Conservation (phyloP, 2,888 invertebrate species). For the Ceratothoa steindachneri region DNA sequence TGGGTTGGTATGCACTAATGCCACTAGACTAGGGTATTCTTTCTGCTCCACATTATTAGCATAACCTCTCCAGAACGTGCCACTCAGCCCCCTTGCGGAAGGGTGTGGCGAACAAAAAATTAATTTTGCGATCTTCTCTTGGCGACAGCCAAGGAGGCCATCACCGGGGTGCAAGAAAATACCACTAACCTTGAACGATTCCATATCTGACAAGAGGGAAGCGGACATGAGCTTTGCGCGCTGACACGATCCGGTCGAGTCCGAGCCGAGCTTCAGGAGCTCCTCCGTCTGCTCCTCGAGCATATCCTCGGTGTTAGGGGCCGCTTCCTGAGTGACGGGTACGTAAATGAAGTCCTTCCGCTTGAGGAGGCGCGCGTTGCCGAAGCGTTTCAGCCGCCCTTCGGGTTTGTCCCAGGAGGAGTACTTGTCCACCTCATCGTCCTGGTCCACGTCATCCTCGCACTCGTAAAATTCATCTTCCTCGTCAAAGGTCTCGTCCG, state of each 20-base stretch:
- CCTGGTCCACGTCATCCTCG: constrained; percentile 49
- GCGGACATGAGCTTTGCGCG: constrained; percentile 93
- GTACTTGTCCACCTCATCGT: constrained; percentile 50
- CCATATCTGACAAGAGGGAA: constrained; percentile 92
- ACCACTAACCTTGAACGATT: constrained; percentile 80
- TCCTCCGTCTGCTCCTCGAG: constrained; percentile 84
- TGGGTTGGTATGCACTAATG: too few species aligned
- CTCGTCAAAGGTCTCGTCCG: constrained; percentile 53
- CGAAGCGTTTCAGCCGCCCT: constrained; percentile 67
- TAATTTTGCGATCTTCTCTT: too few species aligned
- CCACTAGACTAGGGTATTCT: too few species aligned
- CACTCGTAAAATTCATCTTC: constrained; percentile 74
- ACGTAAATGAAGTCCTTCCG: constrained; percentile 70
- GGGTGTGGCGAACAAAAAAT: too few species aligned
- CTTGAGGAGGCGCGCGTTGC: constrained; percentile 64
- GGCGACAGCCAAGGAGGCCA: too few species aligned
- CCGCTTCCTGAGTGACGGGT: constrained; percentile 83
- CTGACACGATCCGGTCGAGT: constrained; percentile 74
- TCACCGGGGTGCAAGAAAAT: constrained; percentile 4
- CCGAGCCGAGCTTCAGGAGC: constrained; percentile 73
- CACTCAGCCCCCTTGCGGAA: too few species aligned
- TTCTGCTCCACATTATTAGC: too few species aligned
- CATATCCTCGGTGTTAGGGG: constrained; percentile 96
- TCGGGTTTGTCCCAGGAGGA: constrained; percentile 63
- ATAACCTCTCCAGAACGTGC: too few species aligned